These are phyloP conservation scores for Aethes cnicana DNA, from an alignment of 2,888 invertebrate species.

Conservation along the genomic window DNA sequence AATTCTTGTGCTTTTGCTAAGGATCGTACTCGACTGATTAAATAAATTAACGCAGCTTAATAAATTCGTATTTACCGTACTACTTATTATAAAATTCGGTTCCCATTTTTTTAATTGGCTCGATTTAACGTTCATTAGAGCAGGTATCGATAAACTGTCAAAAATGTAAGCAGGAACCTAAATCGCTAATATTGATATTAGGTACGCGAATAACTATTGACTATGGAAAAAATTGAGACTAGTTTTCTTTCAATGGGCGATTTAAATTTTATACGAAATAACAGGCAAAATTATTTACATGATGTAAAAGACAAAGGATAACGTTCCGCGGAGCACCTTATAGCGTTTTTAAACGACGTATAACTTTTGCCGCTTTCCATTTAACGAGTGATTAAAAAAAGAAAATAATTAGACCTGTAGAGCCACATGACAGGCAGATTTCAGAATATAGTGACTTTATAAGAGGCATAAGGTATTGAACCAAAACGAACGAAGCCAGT, in stretches of 20 bases:
- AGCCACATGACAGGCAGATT: too few relatives aligned
- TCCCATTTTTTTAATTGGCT: not conserved
- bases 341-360: too few relatives aligned
- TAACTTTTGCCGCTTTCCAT: too few relatives aligned
- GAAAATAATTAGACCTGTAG: too few relatives aligned
- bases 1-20: too few relatives aligned
- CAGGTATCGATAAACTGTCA: constrained; percentile 12
- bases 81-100: not conserved
- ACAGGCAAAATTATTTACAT: not conserved
- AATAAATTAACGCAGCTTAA: not conserved
- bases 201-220: constrained; percentile 66
- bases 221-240: constrained; percentile 58
- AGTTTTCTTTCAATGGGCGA: constrained; percentile 55
- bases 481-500: too few relatives aligned
- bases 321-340: too few relatives aligned
- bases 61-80: not conserved
- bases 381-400: too few relatives aligned
- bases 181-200: constrained; percentile 69
- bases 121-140: constrained; percentile 13
- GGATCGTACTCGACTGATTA: too few relatives aligned
- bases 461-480: too few relatives aligned
- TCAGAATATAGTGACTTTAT: too few relatives aligned
- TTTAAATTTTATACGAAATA: not conserved
- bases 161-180: constrained; percentile 37
- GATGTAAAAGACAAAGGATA: not conserved